Evolutionary conservation across 1,140 invertebrate genomes (phyloP), one percentile per base, ranked within the genome.

Genomic region (Trachymyrmex septentrionalis): DNA sequence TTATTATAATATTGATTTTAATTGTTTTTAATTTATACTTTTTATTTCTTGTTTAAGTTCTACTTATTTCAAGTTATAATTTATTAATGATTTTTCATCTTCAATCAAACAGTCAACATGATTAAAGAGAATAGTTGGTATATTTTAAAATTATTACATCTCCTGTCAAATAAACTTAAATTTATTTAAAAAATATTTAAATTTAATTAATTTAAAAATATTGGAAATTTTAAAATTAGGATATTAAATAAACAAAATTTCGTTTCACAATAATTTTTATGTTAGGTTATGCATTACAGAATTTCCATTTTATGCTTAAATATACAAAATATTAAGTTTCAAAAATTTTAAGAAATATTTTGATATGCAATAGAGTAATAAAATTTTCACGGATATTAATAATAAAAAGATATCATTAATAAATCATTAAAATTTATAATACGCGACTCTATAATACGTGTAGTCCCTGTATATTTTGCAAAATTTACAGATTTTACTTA

Each of bases 401-500:
- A n/a, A 66, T 19, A n/a, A 64, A 7, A 12, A 38, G 19, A 80
- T 16, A 66, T 30, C 30, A 27, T n/a, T 30, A 30, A 5, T 34
- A 66, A 71, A 57, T n/a, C 16, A 72, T 57, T 55, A 48, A 30
- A 78, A 66, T 27, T 30, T 34, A 38, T 9, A 3, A 9, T 38
- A 61, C 16, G 14, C 12, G 0, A 7, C n/a, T 7, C 7, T 34
- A 6, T 34, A 34, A 5, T 34, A 34, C 30, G 9, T 12, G 9
- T 44, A 44, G 38, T 7, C 9, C 9, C 12, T 24, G 9, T 48
- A 30, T 72, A 72, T 27, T 71, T 57, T 44, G 34, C 34, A 30
- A 72, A 71, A 71, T 16, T 82, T 24, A 27, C 24, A 59, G 16
- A 71, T 82, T 21, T 14, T 48, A 30, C 10, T 82, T 53, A 50